phyloP scores from a whole-genome alignment of 2,888 invertebrate species.

The Acronicta alni region DNA sequence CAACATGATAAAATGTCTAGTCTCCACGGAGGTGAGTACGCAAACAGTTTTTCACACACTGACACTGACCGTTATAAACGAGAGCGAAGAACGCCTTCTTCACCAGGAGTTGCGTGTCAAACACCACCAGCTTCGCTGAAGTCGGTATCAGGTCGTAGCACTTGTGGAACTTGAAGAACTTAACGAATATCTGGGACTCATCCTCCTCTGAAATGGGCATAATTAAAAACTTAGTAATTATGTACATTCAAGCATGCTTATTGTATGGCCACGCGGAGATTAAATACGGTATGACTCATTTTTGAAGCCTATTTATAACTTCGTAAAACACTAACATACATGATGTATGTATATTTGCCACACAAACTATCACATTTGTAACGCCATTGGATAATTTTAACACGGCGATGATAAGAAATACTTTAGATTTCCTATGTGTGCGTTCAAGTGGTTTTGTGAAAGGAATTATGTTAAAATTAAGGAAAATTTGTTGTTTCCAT shows the following conservation, averaged over 20 bases:
- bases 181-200: slow-evolving; percentile 98
- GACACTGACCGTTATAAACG: slow-evolving; percentile 96
- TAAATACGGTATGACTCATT: slow-evolving; percentile 47
- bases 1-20: slow-evolving; percentile 29
- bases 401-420: slow-evolving; percentile 28
- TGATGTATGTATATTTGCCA: slow-evolving; percentile 7
- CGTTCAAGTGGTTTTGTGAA: slow-evolving; percentile 10
- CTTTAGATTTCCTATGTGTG: slow-evolving; percentile 24
- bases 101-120: slow-evolving; percentile 99
- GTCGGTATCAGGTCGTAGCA: slow-evolving; percentile 99
- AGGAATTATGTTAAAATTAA: slow-evolving; percentile 11
- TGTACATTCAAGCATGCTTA: slow-evolving; percentile 50
- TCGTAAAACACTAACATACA: slow-evolving; percentile 23
- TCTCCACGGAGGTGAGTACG: slow-evolving; percentile 19
- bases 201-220: slow-evolving; percentile 94
- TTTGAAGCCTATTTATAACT: slow-evolving; percentile 47
- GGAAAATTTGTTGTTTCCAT: slow-evolving; percentile 22
- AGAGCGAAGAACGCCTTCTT: slow-evolving; percentile 99
- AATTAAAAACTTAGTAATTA: slow-evolving; percentile 43
- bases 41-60: slow-evolving; percentile 64
- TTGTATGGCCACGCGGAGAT: slow-evolving; percentile 40
- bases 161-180: slow-evolving; percentile 99
- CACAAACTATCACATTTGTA: slow-evolving; percentile 32
- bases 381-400: slow-evolving; percentile 31
- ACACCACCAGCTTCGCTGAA: slow-evolving; percentile 99